Evolutionary conservation across 53 echinoderm and acorn worm genomes (phyloP).

Genomic region (Paracentrotus lividus): DNA sequence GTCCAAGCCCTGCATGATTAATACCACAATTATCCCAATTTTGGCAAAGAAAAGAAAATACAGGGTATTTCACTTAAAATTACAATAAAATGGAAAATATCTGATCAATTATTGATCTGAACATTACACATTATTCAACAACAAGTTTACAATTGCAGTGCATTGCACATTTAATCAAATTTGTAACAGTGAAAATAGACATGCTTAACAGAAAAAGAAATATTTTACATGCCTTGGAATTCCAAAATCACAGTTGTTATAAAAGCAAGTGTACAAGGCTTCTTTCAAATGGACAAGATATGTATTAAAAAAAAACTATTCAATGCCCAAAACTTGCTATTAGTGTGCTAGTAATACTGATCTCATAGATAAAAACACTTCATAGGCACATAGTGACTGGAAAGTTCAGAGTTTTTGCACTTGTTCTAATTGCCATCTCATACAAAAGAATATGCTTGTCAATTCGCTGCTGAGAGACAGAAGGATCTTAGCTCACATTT

Average conservation of each 20-base stretch:
- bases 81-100: conserved; percentile 30
- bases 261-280: conserved; percentile 3
- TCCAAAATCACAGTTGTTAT: neutral
- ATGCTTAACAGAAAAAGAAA: neutral
- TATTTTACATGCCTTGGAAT: neutral
- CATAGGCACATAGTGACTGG: conserved; percentile 15
- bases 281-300: neutral
- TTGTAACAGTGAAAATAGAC: neutral
- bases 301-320: neutral
- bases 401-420: conserved; percentile 34
- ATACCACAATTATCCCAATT: neutral
- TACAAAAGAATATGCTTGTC: neutral
- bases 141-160: conserved; percentile 4
- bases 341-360: conserved; percentile 20
- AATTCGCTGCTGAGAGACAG: no score
- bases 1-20: neutral
- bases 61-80: conserved; percentile 17
- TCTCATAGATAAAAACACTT: conserved; percentile 20
- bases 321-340: conserved; percentile 10
- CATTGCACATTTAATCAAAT: neutral
- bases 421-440: conserved; percentile 8
- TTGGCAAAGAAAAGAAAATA: conserved; percentile 42
- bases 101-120: conserved; percentile 45
- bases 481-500: no score
- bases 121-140: neutral